Evolutionary conservation across 64 coral and sea anemone species (phyloP).

Genomic region (Actinia equina): DNA sequence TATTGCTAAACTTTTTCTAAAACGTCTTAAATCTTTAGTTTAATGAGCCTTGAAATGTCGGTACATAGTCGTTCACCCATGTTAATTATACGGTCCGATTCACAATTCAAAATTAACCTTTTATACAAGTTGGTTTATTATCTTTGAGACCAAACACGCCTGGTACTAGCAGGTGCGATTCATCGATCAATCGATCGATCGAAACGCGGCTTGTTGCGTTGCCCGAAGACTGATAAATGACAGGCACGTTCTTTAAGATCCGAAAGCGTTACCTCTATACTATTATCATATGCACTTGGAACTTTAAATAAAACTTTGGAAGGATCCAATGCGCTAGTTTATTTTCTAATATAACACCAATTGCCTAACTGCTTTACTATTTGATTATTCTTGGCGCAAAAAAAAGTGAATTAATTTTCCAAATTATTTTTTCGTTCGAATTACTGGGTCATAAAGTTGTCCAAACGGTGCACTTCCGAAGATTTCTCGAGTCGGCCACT

Average conservation of each 20-base stretch:
- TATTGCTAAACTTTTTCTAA: background rate
- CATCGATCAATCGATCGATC: background rate
- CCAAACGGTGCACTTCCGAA: no score
- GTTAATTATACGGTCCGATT: slow-evolving; percentile 12
- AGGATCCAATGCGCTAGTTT: background rate
- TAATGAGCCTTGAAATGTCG: background rate
- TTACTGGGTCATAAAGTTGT: no score
- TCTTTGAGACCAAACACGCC: background rate
- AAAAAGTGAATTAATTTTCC: no score
- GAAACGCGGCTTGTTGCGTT: background rate
- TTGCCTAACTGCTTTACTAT: background rate
- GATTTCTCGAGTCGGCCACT: no score
- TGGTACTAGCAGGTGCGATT: background rate
- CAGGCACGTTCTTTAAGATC: no score
- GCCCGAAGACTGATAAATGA: background rate
- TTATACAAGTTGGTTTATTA: background rate
- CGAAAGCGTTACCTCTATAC: background rate
- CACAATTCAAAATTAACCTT: slow-evolving; percentile 19
- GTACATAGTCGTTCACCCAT: background rate
- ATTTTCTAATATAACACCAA: background rate
- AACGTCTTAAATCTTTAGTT: background rate
- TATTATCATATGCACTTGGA: background rate
- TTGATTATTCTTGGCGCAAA: background rate
- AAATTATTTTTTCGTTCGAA: no score
- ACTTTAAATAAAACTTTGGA: background rate